These are phyloP conservation scores for Merops nubicus DNA, from an alignment of 2,113 vertebrate species.

Conservation along the genomic window DNA sequence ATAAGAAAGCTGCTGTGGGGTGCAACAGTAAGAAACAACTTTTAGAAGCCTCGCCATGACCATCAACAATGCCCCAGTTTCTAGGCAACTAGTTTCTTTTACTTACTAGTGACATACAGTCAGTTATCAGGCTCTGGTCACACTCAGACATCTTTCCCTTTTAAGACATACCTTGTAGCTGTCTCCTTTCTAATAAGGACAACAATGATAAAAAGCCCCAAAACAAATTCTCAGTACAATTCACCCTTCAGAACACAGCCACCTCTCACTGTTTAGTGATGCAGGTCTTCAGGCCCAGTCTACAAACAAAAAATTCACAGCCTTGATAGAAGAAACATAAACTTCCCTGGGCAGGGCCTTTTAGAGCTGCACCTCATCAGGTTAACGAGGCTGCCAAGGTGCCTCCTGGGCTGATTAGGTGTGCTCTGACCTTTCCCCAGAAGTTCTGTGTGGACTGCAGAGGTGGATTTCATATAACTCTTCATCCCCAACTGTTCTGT, in stretches of 20 bases:
- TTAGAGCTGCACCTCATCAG: background rate
- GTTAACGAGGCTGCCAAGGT: background rate
- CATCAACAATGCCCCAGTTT: background rate
- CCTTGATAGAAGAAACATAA: background rate
- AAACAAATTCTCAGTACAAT: background rate
- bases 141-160: background rate
- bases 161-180: background rate
- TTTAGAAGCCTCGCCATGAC: background rate
- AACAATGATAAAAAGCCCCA: rapidly evolving
- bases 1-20: background rate
- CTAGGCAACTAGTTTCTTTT: background rate
- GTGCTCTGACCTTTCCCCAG: background rate
- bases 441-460: background rate
- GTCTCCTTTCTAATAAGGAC: background rate
- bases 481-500: background rate
- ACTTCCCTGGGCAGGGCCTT: background rate
- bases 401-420: background rate
- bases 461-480: background rate
- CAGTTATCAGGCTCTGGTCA: background rate
- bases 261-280: background rate
- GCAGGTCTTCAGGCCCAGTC: background rate
- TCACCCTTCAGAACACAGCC: background rate
- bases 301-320: background rate
- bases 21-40: background rate
- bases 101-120: background rate